phyloP scores from a whole-genome alignment of 1,140 invertebrate genomes.

The Euschistus heros region DNA sequence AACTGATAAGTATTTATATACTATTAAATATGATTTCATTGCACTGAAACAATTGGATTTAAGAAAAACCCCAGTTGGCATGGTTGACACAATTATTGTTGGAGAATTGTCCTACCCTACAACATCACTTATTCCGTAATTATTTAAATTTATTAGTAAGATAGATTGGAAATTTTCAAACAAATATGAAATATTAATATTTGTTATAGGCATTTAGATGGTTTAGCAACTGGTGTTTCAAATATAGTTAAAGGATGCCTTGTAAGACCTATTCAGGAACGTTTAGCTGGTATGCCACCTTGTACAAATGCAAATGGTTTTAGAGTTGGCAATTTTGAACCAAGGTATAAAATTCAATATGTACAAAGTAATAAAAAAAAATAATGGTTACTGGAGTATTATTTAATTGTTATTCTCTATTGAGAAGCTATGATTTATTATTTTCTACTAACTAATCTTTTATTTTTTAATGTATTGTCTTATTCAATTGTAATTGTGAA shows the following conservation, averaged over 20 bases:
- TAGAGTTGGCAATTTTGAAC: constrained; percentile 48
- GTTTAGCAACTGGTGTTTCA: constrained; percentile 55
- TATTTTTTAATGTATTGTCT: too few relatives aligned
- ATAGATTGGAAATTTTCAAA: neutral
- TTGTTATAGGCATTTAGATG: constrained; percentile 49
- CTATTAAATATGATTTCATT: constrained; percentile 77
- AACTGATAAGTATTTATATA: constrained; percentile 54
- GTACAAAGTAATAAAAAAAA: too few relatives aligned
- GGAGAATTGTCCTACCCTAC: constrained; percentile 70
- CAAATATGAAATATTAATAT: neutral
- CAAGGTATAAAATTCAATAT: constrained; percentile 41
- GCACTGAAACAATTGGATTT: constrained; percentile 57
- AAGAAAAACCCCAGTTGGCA: constrained; percentile 49
- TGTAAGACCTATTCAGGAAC: constrained; percentile 33
- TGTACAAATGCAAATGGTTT: constrained; percentile 37
- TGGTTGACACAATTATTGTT: constrained; percentile 56
- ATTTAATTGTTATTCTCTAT: too few relatives aligned
- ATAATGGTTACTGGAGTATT: too few relatives aligned
- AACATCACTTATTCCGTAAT: constrained; percentile 70
- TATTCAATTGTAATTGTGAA: too few relatives aligned
- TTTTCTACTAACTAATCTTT: too few relatives aligned
- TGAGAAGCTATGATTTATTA: too few relatives aligned
- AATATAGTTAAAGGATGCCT: constrained; percentile 56
- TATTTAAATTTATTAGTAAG: constrained; percentile 31
- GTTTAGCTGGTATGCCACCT: constrained; percentile 18